Conservation (phyloP, 1,140 invertebrate genomes). For the Dolichoris vasculosae region DNA sequence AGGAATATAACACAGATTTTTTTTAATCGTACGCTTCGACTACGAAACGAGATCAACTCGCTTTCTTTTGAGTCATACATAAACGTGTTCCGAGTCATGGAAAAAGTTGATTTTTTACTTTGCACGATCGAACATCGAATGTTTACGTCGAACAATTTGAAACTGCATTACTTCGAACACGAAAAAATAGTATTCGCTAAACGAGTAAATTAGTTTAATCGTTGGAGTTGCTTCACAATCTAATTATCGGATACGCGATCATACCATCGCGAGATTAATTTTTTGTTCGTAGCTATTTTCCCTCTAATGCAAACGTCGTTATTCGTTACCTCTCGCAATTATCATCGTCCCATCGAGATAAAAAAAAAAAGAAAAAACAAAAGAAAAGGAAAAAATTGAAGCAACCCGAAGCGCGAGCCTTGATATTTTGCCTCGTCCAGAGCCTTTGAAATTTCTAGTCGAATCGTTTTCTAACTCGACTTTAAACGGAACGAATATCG, state of each 20-base stretch:
- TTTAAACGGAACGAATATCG: not conserved
- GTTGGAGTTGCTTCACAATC: not conserved
- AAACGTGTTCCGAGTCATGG: not conserved
- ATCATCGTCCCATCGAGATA: too few relatives aligned
- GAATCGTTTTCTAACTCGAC: not conserved
- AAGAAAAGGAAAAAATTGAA: too few relatives aligned
- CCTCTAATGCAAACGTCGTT: too few relatives aligned
- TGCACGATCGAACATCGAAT: not conserved
- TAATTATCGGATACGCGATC: not conserved
- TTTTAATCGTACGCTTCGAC: too few relatives aligned
- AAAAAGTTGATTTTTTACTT: not conserved
- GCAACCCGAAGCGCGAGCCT: too few relatives aligned
- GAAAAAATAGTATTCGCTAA: not conserved
- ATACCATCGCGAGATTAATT: too few relatives aligned
- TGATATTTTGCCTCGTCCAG: not conserved
- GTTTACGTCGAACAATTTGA: not conserved
- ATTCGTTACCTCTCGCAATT: too few relatives aligned
- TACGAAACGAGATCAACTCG: not conserved
- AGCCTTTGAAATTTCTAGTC: not conserved
- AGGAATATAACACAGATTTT: too few relatives aligned
- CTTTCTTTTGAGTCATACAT: not conserved
- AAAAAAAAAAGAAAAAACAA: too few relatives aligned
- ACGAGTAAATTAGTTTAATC: not conserved
- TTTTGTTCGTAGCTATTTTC: too few relatives aligned
- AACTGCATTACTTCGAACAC: not conserved